Evolutionary conservation across 2,113 vertebrate species (phyloP), one percentile per base, ranked within the genome.

Genomic region (Clarias batrachus): DNA sequence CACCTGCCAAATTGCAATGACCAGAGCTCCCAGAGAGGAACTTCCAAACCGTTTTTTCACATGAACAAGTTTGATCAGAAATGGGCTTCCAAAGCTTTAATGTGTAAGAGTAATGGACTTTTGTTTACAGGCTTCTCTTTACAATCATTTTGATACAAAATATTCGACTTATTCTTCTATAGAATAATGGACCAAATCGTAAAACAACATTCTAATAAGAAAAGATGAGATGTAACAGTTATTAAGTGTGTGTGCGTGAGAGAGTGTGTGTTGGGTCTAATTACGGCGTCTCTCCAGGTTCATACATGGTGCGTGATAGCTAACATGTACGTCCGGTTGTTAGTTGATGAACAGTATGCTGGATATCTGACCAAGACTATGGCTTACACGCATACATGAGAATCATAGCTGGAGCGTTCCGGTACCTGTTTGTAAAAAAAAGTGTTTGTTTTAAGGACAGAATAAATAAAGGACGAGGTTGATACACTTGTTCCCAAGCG

Each of bases 381-480:
- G 17, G 66, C 54, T 16, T 80, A 83, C 74, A 85, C 33, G 59
- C 57, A 85, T 37, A 79, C 54, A 65, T 27, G 48, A 87, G 33
- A 63, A n/a, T 82, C 83, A 78, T 85, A 86, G 89, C 89, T 37
- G 81, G 87, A 84, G 57, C 27, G n/a, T 6, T 82, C 27, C 70
- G 71, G 65, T 73, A 86, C 30, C 68, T 25, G 25, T 27, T 23
- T 82, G 54, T 21, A 3, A 48, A 48, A 48, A 48, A 48, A 48
- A 48, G 48, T 48, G 48, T 57, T 78, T 17, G 10, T 68, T 78
- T 57, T 27, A 8, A n/a, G 48, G 73, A 54, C 23, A 14, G 10
- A 27, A 79, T 33, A 79, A 79, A 79, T 80, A 80, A 80, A 80
- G 76, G n/a, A n/a, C 54, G 8, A 11, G 3, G 54, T 17, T 11